These are phyloP conservation scores for Osmerus eperlanus DNA, from an alignment of 2,113 vertebrate species.

Conservation along the genomic window DNA sequence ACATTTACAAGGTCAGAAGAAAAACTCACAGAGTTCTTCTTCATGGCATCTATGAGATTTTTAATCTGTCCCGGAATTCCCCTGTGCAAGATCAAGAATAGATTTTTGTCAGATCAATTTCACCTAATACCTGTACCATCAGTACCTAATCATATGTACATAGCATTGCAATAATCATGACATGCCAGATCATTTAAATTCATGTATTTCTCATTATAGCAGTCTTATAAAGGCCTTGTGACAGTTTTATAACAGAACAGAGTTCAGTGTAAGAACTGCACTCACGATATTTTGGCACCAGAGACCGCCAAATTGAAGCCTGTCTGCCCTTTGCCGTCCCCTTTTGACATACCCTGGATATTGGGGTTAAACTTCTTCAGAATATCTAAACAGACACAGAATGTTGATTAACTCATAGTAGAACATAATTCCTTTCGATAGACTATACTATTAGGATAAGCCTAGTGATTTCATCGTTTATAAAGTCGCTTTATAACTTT, in stretches of 20 bases:
- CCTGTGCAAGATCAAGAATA: constrained; percentile 56
- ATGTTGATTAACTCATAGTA: not conserved
- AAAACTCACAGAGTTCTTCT: constrained; percentile 75
- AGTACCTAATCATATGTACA: too few species aligned
- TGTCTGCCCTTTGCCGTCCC: constrained; percentile 50
- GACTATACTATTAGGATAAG: not conserved
- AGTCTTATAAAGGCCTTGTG: too few species aligned
- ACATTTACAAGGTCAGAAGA: not conserved
- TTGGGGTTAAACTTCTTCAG: constrained; percentile 86
- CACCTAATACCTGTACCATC: not conserved
- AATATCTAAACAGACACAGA: constrained; percentile 76
- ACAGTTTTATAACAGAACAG: too few species aligned
- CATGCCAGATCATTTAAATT: too few species aligned
- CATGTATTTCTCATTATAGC: too few species aligned
- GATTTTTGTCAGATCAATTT: not conserved
- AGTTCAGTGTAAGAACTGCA: constrained; percentile 1
- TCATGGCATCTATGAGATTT: constrained; percentile 75
- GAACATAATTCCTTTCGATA: not conserved
- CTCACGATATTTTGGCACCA: constrained; percentile 81
- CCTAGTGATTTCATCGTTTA: constrained; percentile 16
- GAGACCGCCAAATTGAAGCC: constrained; percentile 81
- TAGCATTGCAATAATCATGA: too few species aligned
- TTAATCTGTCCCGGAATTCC: constrained; percentile 78
- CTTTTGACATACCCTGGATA: constrained; percentile 80
- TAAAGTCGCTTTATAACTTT: constrained; percentile 44